phyloP scores from a whole-genome alignment of 37 sponge, comb jelly and placozoan genomes.

The Geodia barretti region DNA sequence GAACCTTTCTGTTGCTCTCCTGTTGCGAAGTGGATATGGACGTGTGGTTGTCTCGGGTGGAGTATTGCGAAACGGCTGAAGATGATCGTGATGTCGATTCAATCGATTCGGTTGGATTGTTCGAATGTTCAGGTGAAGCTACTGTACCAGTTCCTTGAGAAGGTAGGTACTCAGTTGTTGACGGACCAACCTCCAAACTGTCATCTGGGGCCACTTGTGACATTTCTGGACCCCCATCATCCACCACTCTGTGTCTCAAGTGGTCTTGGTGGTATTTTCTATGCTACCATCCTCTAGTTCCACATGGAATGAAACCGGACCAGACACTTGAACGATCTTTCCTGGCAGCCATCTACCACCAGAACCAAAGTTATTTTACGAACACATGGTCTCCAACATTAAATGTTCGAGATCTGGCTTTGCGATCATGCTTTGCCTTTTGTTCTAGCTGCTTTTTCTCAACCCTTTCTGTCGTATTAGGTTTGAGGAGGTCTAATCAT shows the following conservation, averaged over 20 bases:
- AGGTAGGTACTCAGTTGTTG: no score
- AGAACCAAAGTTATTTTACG: background rate
- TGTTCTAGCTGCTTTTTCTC: constrained; percentile 5
- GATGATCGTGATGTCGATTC: background rate
- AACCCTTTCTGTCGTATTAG: constrained; percentile 3
- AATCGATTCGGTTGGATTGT: background rate
- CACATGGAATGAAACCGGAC: background rate
- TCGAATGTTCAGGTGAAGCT: background rate
- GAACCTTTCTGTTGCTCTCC: background rate
- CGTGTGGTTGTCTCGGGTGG: background rate
- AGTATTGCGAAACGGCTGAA: no score
- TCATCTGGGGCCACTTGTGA: background rate
- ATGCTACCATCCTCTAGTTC: background rate
- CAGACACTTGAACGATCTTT: background rate
- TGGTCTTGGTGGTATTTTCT: background rate
- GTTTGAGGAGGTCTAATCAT: constrained; percentile 13
- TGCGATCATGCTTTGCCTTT: background rate
- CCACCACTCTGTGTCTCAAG: background rate
- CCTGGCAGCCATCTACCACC: background rate
- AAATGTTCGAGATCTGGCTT: background rate
- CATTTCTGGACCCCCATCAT: background rate
- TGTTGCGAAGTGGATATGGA: background rate
- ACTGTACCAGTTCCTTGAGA: background rate
- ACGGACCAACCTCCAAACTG: no score
- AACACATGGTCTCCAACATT: background rate